These are phyloP conservation scores for Falco punctatus DNA, from an alignment of 2,113 vertebrate species.

Conservation along the genomic window DNA sequence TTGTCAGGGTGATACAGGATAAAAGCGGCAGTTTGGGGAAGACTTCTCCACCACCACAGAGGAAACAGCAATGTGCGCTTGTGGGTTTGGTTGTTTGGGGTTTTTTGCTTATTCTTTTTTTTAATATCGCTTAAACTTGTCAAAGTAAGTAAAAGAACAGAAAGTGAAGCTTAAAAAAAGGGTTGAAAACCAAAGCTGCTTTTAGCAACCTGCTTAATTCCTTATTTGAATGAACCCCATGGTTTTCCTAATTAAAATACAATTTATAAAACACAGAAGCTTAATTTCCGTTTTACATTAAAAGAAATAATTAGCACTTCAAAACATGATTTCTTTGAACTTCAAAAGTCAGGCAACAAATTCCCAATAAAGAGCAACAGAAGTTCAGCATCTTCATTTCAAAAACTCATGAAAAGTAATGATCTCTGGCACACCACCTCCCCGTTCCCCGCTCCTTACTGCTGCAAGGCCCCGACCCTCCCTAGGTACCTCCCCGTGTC, in stretches of 20 bases:
- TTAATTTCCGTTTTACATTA: not conserved
- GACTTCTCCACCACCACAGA: not conserved
- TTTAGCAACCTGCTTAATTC: not conserved
- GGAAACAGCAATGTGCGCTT: rapidly evolving
- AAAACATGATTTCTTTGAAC: not conserved
- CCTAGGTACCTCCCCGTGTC: rapidly evolving
- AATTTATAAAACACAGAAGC: not conserved
- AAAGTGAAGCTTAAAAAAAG: not conserved
- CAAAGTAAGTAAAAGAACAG: not conserved
- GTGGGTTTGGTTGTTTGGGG: not conserved
- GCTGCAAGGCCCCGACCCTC: not conserved
- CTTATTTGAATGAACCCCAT: rapidly evolving
- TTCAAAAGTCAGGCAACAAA: not conserved
- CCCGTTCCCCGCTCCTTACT: not conserved
- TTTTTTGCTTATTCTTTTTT: not conserved
- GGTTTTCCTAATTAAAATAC: not conserved
- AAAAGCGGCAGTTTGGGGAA: rapidly evolving
- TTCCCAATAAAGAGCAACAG: rapidly evolving
- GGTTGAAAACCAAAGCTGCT: not conserved
- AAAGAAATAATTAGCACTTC: not conserved
- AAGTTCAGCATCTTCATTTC: not conserved
- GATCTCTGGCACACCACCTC: not conserved
- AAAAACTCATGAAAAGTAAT: not conserved
- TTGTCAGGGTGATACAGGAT: not conserved
- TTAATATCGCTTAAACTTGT: rapidly evolving